Base-by-base conservation (phyloP, 2,888 invertebrate species). In the Herminia tarsipennalis region DNA sequence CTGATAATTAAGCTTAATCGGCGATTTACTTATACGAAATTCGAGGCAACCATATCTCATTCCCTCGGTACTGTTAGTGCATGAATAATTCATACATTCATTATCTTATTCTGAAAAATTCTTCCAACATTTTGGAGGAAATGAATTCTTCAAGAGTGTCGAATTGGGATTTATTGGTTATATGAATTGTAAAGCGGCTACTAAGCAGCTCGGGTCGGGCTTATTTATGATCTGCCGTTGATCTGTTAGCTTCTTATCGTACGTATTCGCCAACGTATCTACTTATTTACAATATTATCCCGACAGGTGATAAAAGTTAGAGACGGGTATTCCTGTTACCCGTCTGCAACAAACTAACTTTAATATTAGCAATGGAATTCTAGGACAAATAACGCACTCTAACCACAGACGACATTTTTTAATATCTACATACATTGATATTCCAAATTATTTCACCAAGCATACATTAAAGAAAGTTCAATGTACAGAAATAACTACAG, bases 41-140 rank as follows among this genome's bases (percentile, higher is more conserved):
- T 41, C 38, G 32, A 39, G 50, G 45, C 34, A 44, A 51, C 27
- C 43, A 46, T 53, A 66, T 61, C 50, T 45, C 44, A 54, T 51
- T 59, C 58, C 46, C 53, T 27, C 28, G 32, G 43, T 34, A 41
- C 52, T 61, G 56, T 53, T 52, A 56, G 37, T 38, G 36, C 44
- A 68, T 73, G 70, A 74, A 73, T 74, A 46, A 74, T 74, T 74
- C 72, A 70, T 43, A 46, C 48, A 56, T 62, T 70, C 67, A 70
- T 70, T 66, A 64, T 42, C 42, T 50, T 48, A 56, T 59, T 64
- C 56, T 48, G 49, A 61, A 63, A 70, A 62, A 61, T 2, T 54
- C 43, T 54, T 42, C 34, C 42, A 41, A 46, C 57, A 44, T 58
- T 65, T 54, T 38, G 17, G 46, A 54, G 69, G 64, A 70, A 69